Conservation (phyloP, 2,888 invertebrate species). For the Erynnis tages region DNA sequence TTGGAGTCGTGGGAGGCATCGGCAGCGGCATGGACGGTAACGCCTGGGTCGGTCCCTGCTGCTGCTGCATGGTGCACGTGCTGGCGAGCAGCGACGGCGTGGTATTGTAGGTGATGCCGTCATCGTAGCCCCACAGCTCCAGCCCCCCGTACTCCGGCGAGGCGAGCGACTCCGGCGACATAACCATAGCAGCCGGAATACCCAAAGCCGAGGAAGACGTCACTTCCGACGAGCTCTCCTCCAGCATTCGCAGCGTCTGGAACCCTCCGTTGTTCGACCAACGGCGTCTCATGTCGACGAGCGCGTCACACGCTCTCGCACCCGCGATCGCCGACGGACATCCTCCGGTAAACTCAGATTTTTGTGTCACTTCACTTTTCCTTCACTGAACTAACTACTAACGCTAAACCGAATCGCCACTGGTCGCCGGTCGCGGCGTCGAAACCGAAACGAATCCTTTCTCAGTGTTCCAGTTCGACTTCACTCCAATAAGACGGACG, state of each 20-base stretch:
- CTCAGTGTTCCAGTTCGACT: slow-evolving; percentile 50
- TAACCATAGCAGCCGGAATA: slow-evolving; percentile 86
- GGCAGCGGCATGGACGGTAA: slow-evolving; percentile 77
- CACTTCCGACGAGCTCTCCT: slow-evolving; percentile 88
- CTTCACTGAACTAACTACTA: slow-evolving; percentile 73
- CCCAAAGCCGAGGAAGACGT: slow-evolving; percentile 88
- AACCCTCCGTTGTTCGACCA: slow-evolving; percentile 89
- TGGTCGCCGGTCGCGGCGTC: slow-evolving; percentile 56
- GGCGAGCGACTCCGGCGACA: slow-evolving; percentile 88
- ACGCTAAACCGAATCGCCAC: slow-evolving; percentile 66
- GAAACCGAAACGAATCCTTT: slow-evolving; percentile 62
- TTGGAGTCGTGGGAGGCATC: slow-evolving; percentile 76
- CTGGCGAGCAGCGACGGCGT: slow-evolving; percentile 68
- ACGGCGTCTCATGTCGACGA: slow-evolving; percentile 87
- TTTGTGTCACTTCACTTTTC: slow-evolving; percentile 75
- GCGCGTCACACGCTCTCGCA: slow-evolving; percentile 70
- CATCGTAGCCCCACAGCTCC: slow-evolving; percentile 90
- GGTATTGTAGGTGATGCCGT: slow-evolving; percentile 70
- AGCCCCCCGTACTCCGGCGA: slow-evolving; percentile 90
- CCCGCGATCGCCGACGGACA: slow-evolving; percentile 66
- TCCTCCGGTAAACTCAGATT: slow-evolving; percentile 50
- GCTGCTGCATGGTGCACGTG: slow-evolving; percentile 74
- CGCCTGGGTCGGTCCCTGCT: slow-evolving; percentile 77
- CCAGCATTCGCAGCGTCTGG: slow-evolving; percentile 83
- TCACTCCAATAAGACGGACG: slow-evolving; percentile 49